Evolutionary conservation across 2,888 invertebrate species (phyloP).

Genomic region (Empis stercorea): DNA sequence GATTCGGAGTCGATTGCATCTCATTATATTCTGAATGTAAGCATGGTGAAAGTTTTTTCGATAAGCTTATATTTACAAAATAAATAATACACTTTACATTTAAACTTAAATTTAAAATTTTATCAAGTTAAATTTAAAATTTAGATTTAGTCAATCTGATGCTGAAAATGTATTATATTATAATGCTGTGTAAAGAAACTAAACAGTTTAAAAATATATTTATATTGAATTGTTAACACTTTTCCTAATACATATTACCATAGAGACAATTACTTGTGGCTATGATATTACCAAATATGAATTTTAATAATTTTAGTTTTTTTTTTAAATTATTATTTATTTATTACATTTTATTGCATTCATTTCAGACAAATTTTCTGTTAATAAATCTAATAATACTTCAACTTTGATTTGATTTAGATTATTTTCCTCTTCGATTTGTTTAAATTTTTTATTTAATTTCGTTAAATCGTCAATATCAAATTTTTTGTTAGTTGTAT

Average conservation of each 20-base stretch:
- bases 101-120: no score
- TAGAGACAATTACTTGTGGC: no score
- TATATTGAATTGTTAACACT: no score
- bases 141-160: no score
- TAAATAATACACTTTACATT: no score
- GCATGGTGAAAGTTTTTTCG: constrained; percentile 45
- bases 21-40: constrained; percentile 47
- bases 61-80: constrained; percentile 21
- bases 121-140: no score
- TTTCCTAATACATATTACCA: no score
- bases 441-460: constrained; percentile 25
- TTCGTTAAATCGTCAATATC: constrained; percentile 26
- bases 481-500: constrained; percentile 22
- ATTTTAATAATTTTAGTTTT: no score
- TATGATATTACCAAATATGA: no score
- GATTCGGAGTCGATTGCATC: constrained; percentile 49
- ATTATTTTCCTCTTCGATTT: constrained; percentile 31
- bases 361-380: constrained; percentile 29
- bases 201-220: no score
- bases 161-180: no score
- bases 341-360: constrained; percentile 16
- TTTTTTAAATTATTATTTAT: not conserved
- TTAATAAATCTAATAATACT: constrained; percentile 30
- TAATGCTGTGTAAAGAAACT: no score
- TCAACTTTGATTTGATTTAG: constrained; percentile 32